Conservation (phyloP, 2,888 invertebrate genomes). For the Thalpophila matura region DNA sequence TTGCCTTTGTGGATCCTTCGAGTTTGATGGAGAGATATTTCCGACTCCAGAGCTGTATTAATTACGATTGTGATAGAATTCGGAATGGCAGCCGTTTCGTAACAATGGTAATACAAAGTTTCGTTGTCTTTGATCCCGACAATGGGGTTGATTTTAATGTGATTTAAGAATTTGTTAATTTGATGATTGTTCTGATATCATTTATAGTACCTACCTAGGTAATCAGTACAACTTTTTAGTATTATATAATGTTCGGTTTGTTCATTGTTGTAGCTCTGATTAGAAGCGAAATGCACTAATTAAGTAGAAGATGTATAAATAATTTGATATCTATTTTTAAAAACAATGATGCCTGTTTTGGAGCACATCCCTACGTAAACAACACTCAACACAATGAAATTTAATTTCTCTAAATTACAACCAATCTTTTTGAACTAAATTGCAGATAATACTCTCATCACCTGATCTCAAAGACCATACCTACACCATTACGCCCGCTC, state of each 20-base stretch:
- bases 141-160: slow-evolving; percentile 59
- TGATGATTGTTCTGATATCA: slow-evolving; percentile 35
- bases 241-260: slow-evolving; percentile 5
- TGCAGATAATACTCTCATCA: neutral
- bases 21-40: slow-evolving; percentile 90
- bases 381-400: neutral
- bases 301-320: too few relatives aligned
- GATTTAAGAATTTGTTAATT: slow-evolving; percentile 59
- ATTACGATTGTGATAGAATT: slow-evolving; percentile 82
- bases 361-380: neutral
- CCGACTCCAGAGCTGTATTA: slow-evolving; percentile 86
- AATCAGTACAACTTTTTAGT: neutral
- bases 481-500: slow-evolving; percentile 9
- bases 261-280: neutral
- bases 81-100: slow-evolving; percentile 64
- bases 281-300: too few relatives aligned
- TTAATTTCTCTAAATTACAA: neutral
- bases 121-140: slow-evolving; percentile 77
- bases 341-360: neutral
- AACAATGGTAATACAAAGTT: slow-evolving; percentile 67
- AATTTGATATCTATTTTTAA: too few relatives aligned
- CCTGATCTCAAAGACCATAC: neutral
- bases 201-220: slow-evolving; percentile 20
- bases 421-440: neutral
- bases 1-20: slow-evolving; percentile 85